Evolutionary conservation across 2,888 invertebrate genomes (phyloP), one percentile per base, ranked within the genome.

Genomic region (Drosophila engyochracea): DNA sequence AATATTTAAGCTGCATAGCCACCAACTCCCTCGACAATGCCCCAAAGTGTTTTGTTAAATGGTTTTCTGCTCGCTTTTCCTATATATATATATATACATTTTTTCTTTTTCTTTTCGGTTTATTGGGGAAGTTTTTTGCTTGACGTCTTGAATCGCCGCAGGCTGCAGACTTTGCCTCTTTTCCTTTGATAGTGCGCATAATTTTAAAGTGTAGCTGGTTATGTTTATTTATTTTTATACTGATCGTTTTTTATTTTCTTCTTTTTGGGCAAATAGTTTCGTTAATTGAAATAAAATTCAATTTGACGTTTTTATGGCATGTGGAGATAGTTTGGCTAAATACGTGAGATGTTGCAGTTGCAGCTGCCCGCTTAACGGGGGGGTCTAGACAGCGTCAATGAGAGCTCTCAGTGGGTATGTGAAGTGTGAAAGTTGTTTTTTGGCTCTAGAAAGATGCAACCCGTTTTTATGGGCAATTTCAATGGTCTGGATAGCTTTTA

Each of bases 251-350:
- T 64, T 61, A 51, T 57, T 39, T 55, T 58, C 66, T 70, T 59
- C 35, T 66, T 68, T 74, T 69, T 69, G 61, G 79, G 67, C 71
- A 81, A 90, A 90, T 88, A 81, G 87, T 82, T 90, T 82, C 75
- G 90, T 90, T 88, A 88, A 88, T 88, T 88, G 87, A 88, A 88
- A 88, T 90, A 90, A 87, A 87, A 87, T 88, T 81, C 86, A 74
- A 80, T 90, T 85, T 90, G 87, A 90, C 85, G 85, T 82, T 86
- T 85, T 85, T 87, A 89, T 84, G 78, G 85, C 89, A 85, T 80
- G 69, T 63, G 76, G 85, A 76, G 87, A 84, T 89, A 87, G 85
- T 87, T 79, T 70, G 74, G 85, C 74, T 86, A 86, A 85, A 85
- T 88, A 85, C 78, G 83, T 85, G 80, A 87, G 87, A 84, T 80